Base-by-base conservation (phyloP, 2,888 invertebrate genomes). In the Drosophila mulleri region DNA sequence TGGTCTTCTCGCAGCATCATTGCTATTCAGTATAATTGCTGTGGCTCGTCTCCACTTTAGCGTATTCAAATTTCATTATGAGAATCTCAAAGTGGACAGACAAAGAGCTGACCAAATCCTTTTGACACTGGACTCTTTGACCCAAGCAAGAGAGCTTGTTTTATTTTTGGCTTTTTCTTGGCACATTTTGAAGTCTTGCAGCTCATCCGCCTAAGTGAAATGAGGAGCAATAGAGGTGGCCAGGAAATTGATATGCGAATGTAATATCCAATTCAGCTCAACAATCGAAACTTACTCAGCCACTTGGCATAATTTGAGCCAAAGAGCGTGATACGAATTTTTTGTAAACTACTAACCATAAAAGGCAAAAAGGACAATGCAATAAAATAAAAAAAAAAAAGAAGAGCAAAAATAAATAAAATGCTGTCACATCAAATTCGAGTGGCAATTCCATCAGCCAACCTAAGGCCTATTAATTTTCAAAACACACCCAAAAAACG, bases 341-440 rank as follows among this genome's bases (percentile, higher is more conserved):
- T 44, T 53, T 67, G 56, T 52, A 71, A 74, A 67, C 81, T 68
- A 63, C 80, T 42, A 58, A 48, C 72, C 50, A 54, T 35, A 42
- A 58, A 60, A 63, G 56, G 11, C 48, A 26, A 39, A 39, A 70
- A 56, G 54, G 48, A 47, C 32, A 26, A 83, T 78, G 67, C 83
- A 82, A 85, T 66, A 54, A 76, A 62, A 84, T 26, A 29, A 1
- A 29, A 29, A 29, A 29, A 1, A 8, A 29, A 29, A 8, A 7
- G 14, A 41, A 12, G 20, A 16, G 37, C 72, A 87, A 76, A 87
- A 74, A 74, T 77, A 82, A 79, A 74, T 76, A 70, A 88, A 84
- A 88, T 73, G 81, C 88, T 85, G 84, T 86, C 84, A 88, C 87
- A 88, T 81, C 88, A 81, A 81, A 86, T 85, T 88, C 76, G 71